Evolutionary conservation across 2,797 vertebrate species (phyloP), one percentile per base, ranked within the genome.

Genomic region (Myoxocephalus aenaeus): DNA sequence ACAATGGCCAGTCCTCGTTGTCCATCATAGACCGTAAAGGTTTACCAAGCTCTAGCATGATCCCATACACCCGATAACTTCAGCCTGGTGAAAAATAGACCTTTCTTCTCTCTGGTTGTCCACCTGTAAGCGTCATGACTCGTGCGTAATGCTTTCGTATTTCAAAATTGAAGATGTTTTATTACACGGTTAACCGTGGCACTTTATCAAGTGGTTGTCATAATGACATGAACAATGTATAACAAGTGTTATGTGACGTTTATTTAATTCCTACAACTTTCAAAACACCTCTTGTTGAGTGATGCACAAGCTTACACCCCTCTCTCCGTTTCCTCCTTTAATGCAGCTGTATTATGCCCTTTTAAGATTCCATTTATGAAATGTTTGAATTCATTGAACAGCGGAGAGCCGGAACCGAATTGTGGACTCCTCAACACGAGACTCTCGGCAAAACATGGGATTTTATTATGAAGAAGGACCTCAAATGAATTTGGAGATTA

Each of bases 1-100:
- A 91, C 57, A 92, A 83, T 10, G 89, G 75, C 0, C 85, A 91
- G 25, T 91, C 81, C 66, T 80, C 76, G 42, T 81, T 93, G 38
- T 92, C 93, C 51, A 86, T 91, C 59, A 82, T 91, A 38, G 90
- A 92, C 75, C 82, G 79, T 0, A 89, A 86, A 73, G 89, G 86
- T 15, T 34, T 83, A 11, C 66, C 87, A 0, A 64, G 32, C 54
- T 73, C 88, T 32, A 87, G 67, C 18, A 50, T 68, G 4, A 80
- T 58, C 57, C 66, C 79, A 1, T 66, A 70, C 58, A 36, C 18
- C 9, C 17, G 40, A 4, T 75, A 68, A 82, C 22, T 20, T 15
- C 15, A 27, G 2, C 27, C 4, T 34, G 25, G 15, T 29, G 32
- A 50, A 36, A 22, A 18, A 2, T 13, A 38, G 27, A 44, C 1